Evolutionary conservation across 2,888 invertebrate species (phyloP).

Genomic region (Tachina lurida): DNA sequence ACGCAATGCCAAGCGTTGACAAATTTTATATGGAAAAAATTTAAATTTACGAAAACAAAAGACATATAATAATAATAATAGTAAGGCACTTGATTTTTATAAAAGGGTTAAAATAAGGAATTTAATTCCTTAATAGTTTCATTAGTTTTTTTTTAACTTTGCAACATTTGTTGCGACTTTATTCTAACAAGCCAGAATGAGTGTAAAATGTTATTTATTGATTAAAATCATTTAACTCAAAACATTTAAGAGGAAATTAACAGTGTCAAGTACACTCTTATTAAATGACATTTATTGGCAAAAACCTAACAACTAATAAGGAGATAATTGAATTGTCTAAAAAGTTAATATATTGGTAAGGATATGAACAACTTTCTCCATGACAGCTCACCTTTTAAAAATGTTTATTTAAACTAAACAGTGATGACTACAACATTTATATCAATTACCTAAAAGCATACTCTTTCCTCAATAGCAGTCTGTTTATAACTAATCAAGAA

Average conservation of each 20-base stretch:
- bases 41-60: too few species aligned
- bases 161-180: not conserved
- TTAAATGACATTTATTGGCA: too few species aligned
- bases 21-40: too few species aligned
- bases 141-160: not conserved
- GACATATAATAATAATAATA: too few species aligned
- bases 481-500: not conserved
- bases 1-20: too few species aligned
- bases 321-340: not conserved
- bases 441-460: slow-evolving; percentile 18
- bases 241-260: not conserved
- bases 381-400: not conserved
- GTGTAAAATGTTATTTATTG: too few species aligned
- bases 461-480: too few species aligned
- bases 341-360: not conserved
- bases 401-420: not conserved
- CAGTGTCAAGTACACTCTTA: not conserved
- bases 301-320: not conserved
- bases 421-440: not conserved
- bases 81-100: too few species aligned
- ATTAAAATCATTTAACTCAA: not conserved
- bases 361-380: not conserved
- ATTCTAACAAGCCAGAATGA: not conserved
- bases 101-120: too few species aligned
- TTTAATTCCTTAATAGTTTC: too few species aligned